phyloP scores from a whole-genome alignment of 1,140 invertebrate genomes.

The Mizuhopecten yessoensis region DNA sequence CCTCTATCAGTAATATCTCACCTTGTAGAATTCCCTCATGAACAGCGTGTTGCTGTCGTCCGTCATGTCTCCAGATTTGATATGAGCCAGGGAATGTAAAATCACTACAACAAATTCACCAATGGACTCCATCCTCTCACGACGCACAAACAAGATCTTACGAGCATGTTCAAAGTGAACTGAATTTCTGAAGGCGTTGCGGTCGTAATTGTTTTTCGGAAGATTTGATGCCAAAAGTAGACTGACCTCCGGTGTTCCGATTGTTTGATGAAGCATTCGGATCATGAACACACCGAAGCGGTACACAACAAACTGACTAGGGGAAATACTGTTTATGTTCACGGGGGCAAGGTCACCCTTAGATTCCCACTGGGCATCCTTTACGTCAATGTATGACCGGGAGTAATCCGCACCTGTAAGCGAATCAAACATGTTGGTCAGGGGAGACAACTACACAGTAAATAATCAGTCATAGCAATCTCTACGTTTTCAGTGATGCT shows the following conservation, averaged over 20 bases:
- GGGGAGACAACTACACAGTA: background rate
- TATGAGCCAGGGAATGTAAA: constrained; percentile 80
- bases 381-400: constrained; percentile 79
- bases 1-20: constrained; percentile 48
- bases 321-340: constrained; percentile 77
- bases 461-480: too few species aligned
- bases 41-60: constrained; percentile 80
- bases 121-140: constrained; percentile 80
- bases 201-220: constrained; percentile 79
- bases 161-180: constrained; percentile 77
- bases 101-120: constrained; percentile 82
- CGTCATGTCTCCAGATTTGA: constrained; percentile 78
- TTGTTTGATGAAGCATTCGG: constrained; percentile 73
- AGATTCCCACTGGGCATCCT: constrained; percentile 81
- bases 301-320: constrained; percentile 81
- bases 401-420: constrained; percentile 77
- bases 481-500: too few species aligned
- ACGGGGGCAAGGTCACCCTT: constrained; percentile 77
- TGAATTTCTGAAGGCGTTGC: constrained; percentile 80
- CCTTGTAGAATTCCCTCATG: constrained; percentile 80
- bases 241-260: constrained; percentile 76
- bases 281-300: constrained; percentile 80
- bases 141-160: constrained; percentile 79
- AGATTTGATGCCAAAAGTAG: constrained; percentile 80
- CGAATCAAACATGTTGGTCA: background rate